Evolutionary conservation across 2,797 vertebrate species (phyloP).

Genomic region (Rhodeus uyekii): DNA sequence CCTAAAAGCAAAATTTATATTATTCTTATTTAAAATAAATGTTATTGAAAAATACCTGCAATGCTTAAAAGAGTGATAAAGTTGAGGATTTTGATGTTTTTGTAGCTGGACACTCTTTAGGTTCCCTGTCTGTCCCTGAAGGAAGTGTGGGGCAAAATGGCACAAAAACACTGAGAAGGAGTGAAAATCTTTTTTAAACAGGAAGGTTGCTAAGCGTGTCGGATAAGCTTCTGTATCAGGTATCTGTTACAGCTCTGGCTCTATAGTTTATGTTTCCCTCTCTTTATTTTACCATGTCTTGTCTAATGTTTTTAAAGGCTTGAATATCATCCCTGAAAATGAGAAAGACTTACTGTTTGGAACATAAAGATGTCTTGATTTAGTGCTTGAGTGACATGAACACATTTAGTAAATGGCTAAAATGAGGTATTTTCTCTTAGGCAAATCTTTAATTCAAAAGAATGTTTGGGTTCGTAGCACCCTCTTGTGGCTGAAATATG

Average conservation of each 20-base stretch:
- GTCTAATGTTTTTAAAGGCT: neutral
- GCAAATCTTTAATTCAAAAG: neutral
- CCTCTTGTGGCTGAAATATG: constrained; percentile 51
- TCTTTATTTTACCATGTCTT: constrained; percentile 13
- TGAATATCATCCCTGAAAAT: neutral
- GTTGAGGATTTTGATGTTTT: neutral
- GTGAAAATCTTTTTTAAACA: constrained; percentile 25
- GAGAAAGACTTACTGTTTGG: neutral
- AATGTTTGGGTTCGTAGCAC: constrained; percentile 29
- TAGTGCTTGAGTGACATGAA: constrained; percentile 23
- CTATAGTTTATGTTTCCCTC: neutral
- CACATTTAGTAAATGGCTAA: neutral
- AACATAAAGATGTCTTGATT: neutral
- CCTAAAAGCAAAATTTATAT: neutral
- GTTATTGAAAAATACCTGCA: neutral
- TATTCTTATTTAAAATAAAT: neutral
- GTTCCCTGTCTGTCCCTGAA: constrained; percentile 5
- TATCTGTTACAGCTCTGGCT: neutral
- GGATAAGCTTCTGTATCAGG: constrained; percentile 33
- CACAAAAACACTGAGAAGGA: constrained; percentile 6
- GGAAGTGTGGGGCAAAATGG: constrained; percentile 12
- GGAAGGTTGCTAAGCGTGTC: neutral
- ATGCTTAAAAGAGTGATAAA: neutral
- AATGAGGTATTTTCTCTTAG: neutral
- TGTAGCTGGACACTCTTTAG: too few species aligned